Conservation (phyloP, 1,140 invertebrate genomes). For the Matsumurasca onukii region DNA sequence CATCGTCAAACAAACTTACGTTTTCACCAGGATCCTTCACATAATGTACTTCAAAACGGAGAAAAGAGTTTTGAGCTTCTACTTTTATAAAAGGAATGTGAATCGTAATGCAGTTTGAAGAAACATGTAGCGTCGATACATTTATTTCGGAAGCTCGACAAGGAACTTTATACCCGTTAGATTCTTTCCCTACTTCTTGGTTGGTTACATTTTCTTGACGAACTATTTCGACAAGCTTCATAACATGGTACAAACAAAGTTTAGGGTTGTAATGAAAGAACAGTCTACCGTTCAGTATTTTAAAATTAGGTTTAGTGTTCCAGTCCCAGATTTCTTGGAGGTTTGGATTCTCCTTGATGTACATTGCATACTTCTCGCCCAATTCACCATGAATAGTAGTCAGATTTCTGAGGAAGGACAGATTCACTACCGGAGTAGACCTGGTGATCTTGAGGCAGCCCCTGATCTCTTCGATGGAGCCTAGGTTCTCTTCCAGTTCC, state of each 20-base stretch:
- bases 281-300: slow-evolving; percentile 63
- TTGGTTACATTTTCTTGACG: slow-evolving; percentile 28
- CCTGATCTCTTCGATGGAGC: slow-evolving; percentile 73
- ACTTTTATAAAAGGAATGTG: background rate
- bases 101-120: background rate
- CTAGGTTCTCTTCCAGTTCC: slow-evolving; percentile 72
- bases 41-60: slow-evolving; percentile 36
- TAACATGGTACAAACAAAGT: slow-evolving; percentile 80
- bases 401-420: slow-evolving; percentile 86
- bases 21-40: slow-evolving; percentile 65
- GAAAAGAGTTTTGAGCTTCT: background rate
- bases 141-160: slow-evolving; percentile 55
- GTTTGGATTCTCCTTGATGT: slow-evolving; percentile 88
- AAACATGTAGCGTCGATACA: slow-evolving; percentile 20
- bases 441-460: slow-evolving; percentile 78
- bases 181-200: slow-evolving; percentile 72
- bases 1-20: slow-evolving; percentile 69
- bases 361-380: slow-evolving; percentile 57
- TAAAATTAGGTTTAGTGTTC: slow-evolving; percentile 49
- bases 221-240: slow-evolving; percentile 41
- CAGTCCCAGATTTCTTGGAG: slow-evolving; percentile 86
- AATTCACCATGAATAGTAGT: slow-evolving; percentile 63
- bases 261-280: slow-evolving; percentile 95
- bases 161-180: slow-evolving; percentile 88
- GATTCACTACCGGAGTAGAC: slow-evolving; percentile 74